Base-by-base conservation (phyloP, 2,888 invertebrate genomes). In the Tetheella fluctuosa region DNA sequence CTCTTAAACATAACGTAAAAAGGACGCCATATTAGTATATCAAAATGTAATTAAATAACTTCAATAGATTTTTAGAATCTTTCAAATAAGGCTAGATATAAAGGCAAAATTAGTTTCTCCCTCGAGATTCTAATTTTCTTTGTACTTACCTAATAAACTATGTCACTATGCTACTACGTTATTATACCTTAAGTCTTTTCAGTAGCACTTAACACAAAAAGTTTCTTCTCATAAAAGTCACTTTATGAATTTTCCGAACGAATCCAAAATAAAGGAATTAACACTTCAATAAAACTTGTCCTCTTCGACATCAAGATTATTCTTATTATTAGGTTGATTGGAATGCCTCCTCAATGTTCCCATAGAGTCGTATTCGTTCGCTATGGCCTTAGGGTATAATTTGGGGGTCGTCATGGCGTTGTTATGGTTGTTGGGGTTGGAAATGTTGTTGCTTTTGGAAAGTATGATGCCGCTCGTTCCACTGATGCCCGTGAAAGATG, bases 291-390 rank as follows among this genome's bases (percentile, higher is more conserved):
- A 95, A 77, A 95, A 95, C 75, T 95, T 95, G 67, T 95, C 95
- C 62, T 95, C 95, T 74, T 95, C 95, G 8, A 94, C 80, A 70
- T 95, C 95, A 23, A 94, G 88, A 64, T 95, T 94, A 64, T 90
- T 95, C 57, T 94, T 94, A 37, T 94, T 95, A 78, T 96, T 96
- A 28, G 93, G 91, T 53, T 96, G 95, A 94, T 88, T 96, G 93
- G 97, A 96, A 83, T 97, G 96, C 57, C 97, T 90, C 71, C 96
- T 95, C 48, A 97, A 85, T 0, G 97, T 97, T 17, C 96, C 96
- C 58, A 96, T 95, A 0, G 92, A 85, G 79, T 97, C 97, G 78
- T 96, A 97, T 69, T 97, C 97, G 64, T 96, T 96, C 55, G 94
- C 94, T 75, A 94, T 94, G 64, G 94, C 95, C 85, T 95, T 97